Conservation (phyloP, 2,888 invertebrate genomes). For the Athripsodes cinereus region DNA sequence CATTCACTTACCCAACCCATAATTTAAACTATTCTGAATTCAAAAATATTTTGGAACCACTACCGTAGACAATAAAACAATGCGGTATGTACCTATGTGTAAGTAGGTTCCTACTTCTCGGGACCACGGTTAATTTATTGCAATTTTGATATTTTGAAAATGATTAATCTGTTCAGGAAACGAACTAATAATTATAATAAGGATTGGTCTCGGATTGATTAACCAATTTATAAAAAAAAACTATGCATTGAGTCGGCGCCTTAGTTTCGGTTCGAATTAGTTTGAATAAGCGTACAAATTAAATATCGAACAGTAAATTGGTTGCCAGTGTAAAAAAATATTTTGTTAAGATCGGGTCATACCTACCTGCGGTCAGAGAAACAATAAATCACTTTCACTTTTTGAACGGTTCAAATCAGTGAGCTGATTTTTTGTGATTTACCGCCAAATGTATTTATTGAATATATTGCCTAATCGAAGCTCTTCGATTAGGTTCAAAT, state of each 20-base stretch:
- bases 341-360: conserved; percentile 10
- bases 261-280: conserved; percentile 11
- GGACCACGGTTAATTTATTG: conserved; percentile 3
- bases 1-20: no score
- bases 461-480: no score
- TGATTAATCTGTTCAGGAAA: conserved; percentile 26
- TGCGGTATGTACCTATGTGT: no score
- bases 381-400: conserved; percentile 27
- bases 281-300: conserved; percentile 19
- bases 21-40: no score
- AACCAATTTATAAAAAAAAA: conserved; percentile 16
- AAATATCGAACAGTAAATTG: conserved; percentile 24
- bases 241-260: conserved; percentile 17
- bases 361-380: conserved; percentile 6
- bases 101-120: no score
- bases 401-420: conserved; percentile 3
- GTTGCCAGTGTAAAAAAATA: conserved; percentile 17
- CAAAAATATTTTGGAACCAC: no score
- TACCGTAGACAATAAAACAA: no score
- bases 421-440: conserved; percentile 12
- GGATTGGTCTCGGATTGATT: conserved; percentile 22
- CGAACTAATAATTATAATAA: conserved; percentile 20
- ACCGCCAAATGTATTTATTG: neutral
- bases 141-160: conserved; percentile 3
- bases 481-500: no score